Evolutionary conservation across 2,888 invertebrate genomes (phyloP).

Genomic region (Papilio demoleus): DNA sequence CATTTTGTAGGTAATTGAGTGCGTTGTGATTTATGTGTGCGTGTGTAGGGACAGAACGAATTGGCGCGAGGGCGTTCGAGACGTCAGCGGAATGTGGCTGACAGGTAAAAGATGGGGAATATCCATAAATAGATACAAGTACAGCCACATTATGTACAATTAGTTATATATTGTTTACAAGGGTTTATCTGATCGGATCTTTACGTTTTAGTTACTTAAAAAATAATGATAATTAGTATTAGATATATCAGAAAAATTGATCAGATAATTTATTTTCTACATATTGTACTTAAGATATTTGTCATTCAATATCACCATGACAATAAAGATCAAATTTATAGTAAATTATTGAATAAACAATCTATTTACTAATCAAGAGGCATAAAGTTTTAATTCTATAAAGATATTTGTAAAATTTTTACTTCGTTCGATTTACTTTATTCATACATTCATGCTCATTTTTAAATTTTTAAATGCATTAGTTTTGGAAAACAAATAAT

Average conservation of each 20-base stretch:
- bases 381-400: too few species aligned
- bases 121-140: slow-evolving; percentile 50
- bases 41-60: slow-evolving; percentile 49
- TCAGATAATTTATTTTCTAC: too few species aligned
- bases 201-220: neutral
- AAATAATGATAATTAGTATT: neutral
- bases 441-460: too few species aligned
- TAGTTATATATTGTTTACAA: slow-evolving; percentile 26
- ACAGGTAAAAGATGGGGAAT: slow-evolving; percentile 53
- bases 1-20: slow-evolving; percentile 23
- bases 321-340: too few species aligned
- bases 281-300: neutral
- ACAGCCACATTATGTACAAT: slow-evolving; percentile 41
- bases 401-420: too few species aligned
- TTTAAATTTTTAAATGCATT: too few species aligned
- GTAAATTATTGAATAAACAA: too few species aligned
- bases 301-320: neutral
- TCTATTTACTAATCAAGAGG: too few species aligned
- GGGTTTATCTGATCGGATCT: slow-evolving; percentile 12
- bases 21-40: slow-evolving; percentile 37
- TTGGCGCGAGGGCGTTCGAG: slow-evolving; percentile 53
- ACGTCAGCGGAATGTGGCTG: slow-evolving; percentile 48
- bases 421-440: too few species aligned
- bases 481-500: too few species aligned
- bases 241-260: too few species aligned